Conservation (phyloP, 2,888 invertebrate species). For the Diarsia mendica region DNA sequence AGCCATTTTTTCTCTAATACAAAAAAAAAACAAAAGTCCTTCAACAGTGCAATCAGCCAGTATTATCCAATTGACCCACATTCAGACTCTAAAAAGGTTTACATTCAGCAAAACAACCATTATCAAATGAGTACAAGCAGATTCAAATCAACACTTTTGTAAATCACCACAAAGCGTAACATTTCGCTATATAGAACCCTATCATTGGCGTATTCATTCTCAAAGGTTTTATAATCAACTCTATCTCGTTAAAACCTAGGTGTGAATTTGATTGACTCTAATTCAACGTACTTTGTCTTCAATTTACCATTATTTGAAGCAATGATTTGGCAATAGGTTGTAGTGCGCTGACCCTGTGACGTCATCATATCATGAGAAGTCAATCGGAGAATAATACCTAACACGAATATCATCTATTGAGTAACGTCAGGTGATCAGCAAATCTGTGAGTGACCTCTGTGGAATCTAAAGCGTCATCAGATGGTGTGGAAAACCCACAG, state of each 20-base stretch:
- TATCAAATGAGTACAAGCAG: conserved; percentile 36
- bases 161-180: conserved; percentile 44
- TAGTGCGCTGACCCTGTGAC: conserved; percentile 14
- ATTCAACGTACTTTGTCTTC: conserved; percentile 16
- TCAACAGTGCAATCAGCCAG: conserved; percentile 17
- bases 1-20: no score
- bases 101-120: conserved; percentile 25
- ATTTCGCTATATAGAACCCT: conserved; percentile 29
- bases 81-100: conserved; percentile 21
- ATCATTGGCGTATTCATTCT: conserved; percentile 26
- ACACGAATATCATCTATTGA: not conserved
- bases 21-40: not conserved
- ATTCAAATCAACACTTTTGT: conserved; percentile 60
- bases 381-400: conserved; percentile 4
- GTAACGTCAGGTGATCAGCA: not conserved
- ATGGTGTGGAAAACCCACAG: not conserved
- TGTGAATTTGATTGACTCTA: conserved; percentile 1
- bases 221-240: conserved; percentile 21
- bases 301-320: conserved; percentile 26
- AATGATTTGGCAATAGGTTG: conserved; percentile 32
- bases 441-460: not conserved
- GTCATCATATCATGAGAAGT: conserved; percentile 1
- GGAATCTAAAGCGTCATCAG: not conserved
- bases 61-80: conserved; percentile 33
- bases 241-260: not conserved